These are phyloP conservation scores for Larimichthys crocea DNA, from an alignment of 2,113 vertebrate genomes.

Conservation along the genomic window DNA sequence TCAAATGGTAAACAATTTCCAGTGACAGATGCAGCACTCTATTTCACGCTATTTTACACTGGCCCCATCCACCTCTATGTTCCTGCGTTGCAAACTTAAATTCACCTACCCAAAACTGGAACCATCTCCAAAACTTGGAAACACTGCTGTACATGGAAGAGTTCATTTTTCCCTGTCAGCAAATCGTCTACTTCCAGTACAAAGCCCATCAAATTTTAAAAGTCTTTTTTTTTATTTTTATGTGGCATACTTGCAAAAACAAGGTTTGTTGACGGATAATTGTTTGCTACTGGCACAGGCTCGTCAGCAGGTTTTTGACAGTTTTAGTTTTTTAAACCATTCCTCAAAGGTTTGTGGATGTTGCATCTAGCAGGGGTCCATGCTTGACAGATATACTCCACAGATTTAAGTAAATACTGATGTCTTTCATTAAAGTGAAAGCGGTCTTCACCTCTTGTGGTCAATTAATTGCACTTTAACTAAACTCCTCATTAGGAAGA, in stretches of 20 bases:
- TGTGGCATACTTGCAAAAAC: constrained; percentile 44
- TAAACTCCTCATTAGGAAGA: constrained; percentile 50
- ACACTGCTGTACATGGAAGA: constrained; percentile 6
- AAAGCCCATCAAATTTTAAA: constrained; percentile 63
- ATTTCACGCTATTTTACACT: not conserved
- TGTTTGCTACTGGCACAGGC: constrained; percentile 37
- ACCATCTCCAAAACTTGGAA: constrained; percentile 21
- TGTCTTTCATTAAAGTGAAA: constrained; percentile 41
- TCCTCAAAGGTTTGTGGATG: constrained; percentile 28
- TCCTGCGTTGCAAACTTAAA: constrained; percentile 22
- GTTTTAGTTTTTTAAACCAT: not conserved
- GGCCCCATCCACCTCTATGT: constrained; percentile 2
- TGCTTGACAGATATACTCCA: constrained; percentile 29
- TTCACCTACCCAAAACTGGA: constrained; percentile 34
- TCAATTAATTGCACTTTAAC: constrained; percentile 56
- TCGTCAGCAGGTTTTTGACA: constrained; percentile 41
- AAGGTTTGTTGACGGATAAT: constrained; percentile 30
- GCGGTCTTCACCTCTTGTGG: constrained; percentile 39
- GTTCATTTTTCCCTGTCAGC: constrained; percentile 59
- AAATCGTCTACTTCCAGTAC: constrained; percentile 54
- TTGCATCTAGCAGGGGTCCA: constrained; percentile 6
- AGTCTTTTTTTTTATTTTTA: constrained; percentile 20
- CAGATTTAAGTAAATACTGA: constrained; percentile 22
- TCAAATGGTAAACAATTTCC: constrained; percentile 1
- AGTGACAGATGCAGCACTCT: not conserved